phyloP scores from a whole-genome alignment of 2,888 invertebrate genomes.

The Aphrophora alni region DNA sequence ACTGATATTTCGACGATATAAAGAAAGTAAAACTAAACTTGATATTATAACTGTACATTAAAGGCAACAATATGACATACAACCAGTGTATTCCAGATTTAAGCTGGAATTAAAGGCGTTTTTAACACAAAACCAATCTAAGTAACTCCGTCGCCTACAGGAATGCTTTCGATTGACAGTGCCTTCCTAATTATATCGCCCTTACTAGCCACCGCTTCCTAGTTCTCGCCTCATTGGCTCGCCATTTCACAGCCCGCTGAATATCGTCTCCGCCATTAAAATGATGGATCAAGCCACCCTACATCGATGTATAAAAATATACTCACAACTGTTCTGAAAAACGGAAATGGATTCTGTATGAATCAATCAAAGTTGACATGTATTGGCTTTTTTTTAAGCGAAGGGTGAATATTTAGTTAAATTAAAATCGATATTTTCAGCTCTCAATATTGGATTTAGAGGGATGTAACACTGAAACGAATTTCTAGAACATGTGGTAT shows the following conservation, averaged over 20 bases:
- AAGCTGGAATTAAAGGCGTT: no score
- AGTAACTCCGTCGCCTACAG: not conserved
- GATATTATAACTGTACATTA: no score
- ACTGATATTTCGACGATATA: no score
- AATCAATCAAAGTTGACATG: constrained; percentile 9
- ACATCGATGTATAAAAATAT: constrained; percentile 5
- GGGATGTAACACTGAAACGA: not conserved
- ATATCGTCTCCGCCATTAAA: constrained; percentile 6
- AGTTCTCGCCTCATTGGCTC: constrained; percentile 34
- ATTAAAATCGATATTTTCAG: constrained; percentile 2
- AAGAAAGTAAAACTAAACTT: no score
- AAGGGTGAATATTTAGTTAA: constrained; percentile 2
- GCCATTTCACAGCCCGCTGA: constrained; percentile 27
- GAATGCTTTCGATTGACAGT: not conserved
- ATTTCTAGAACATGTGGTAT: not conserved
- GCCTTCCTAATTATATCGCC: not conserved
- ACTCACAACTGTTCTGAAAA: constrained; percentile 6
- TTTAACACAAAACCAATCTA: no score
- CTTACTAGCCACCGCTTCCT: constrained; percentile 2
- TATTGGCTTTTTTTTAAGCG: not conserved
- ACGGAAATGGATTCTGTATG: not conserved
- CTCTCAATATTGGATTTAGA: not conserved
- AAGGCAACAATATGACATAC: not conserved
- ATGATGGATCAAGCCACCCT: constrained; percentile 6
- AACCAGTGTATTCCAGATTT: not conserved